A percentile compares a stretch with the other conserved stretches of the same genome.
Conservation (phyloP, 2,113 vertebrate genomes). For the Ciconia maguari region DNA sequence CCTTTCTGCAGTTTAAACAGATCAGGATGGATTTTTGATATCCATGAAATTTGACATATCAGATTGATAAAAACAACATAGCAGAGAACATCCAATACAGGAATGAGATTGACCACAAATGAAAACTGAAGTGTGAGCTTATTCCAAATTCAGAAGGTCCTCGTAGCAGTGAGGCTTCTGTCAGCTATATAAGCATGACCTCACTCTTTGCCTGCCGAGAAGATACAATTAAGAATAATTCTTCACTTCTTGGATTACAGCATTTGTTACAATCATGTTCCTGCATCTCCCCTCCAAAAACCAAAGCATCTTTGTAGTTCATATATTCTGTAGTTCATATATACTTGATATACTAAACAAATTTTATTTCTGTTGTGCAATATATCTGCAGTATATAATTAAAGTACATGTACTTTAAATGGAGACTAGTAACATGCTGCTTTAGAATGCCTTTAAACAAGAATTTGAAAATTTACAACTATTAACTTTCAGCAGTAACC, state of each 20-base stretch:
- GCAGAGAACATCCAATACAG: not conserved
- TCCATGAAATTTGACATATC: not conserved
- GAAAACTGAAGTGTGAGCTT: slow-evolving; percentile 6
- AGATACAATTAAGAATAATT: not conserved
- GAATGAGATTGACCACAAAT: not conserved
- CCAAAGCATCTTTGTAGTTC: not conserved
- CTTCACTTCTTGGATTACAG: not conserved
- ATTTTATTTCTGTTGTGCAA: not conserved
- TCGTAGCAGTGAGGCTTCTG: not conserved
- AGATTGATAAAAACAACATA: not conserved
- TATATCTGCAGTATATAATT: not conserved
- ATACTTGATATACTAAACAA: not conserved
- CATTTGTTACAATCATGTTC: not conserved
- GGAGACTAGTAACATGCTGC: not conserved
- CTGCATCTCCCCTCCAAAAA: not conserved
- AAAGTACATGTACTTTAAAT: not conserved
- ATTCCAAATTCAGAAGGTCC: not conserved
- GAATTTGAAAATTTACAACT: not conserved
- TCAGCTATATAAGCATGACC: not conserved
- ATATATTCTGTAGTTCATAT: not conserved
- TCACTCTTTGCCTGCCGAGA: not conserved
- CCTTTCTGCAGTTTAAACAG: not conserved
- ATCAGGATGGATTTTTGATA: not conserved
- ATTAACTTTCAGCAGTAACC: not conserved
- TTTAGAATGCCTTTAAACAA: not conserved